phyloP scores from a whole-genome alignment of 2,888 invertebrate genomes.

The Brachyptera putata region DNA sequence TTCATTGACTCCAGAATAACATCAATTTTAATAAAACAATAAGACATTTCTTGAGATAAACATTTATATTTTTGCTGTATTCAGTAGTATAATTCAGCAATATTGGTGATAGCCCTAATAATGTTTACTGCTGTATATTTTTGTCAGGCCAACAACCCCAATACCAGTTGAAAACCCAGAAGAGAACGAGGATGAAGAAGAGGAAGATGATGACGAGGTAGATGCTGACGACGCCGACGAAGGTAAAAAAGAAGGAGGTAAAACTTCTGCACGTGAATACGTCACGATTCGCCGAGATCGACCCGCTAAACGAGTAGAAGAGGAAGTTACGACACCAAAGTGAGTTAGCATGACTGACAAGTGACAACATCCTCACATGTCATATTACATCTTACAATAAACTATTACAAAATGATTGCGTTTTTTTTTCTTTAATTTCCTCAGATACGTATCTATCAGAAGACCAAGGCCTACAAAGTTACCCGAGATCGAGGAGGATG shows the following conservation, averaged over 20 bases:
- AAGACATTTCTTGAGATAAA: too few species aligned
- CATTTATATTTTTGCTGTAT: too few species aligned
- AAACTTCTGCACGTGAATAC: conserved; percentile 50
- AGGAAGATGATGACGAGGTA: conserved; percentile 30
- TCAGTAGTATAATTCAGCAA: too few species aligned
- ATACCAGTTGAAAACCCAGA: conserved; percentile 39
- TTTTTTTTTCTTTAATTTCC: conserved; percentile 28
- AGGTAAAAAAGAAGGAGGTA: conserved; percentile 19
- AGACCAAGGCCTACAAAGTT: conserved; percentile 20
- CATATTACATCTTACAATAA: background rate
- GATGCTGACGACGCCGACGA: conserved; percentile 29
- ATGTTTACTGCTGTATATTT: too few species aligned
- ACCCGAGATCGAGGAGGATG: conserved; percentile 30
- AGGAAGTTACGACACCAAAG: conserved; percentile 48
- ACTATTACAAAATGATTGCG: background rate
- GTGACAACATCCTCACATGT: background rate
- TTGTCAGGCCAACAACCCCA: conserved; percentile 48
- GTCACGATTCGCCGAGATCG: conserved; percentile 60
- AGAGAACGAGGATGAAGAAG: too few species aligned
- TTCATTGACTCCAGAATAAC: too few species aligned
- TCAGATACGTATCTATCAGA: conserved; percentile 45
- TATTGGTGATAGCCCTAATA: too few species aligned
- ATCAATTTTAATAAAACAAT: too few species aligned
- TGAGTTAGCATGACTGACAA: conserved; percentile 40
- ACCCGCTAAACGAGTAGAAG: conserved; percentile 41